These are phyloP conservation scores for Phaethon lepturus DNA, from an alignment of 2,113 vertebrate genomes.

Conservation along the genomic window DNA sequence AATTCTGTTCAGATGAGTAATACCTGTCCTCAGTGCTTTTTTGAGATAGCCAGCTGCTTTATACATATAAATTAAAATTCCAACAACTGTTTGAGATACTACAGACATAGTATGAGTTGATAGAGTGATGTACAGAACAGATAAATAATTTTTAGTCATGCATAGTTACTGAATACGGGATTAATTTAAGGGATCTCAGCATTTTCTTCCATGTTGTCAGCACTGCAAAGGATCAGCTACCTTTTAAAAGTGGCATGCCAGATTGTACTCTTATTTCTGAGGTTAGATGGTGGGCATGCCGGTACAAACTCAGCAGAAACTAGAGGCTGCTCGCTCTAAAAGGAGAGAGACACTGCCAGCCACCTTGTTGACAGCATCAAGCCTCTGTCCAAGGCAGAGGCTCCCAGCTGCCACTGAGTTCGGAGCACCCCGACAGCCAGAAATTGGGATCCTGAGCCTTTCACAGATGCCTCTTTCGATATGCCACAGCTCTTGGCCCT, in stretches of 20 bases:
- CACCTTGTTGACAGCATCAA: not conserved
- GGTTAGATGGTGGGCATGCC: not conserved
- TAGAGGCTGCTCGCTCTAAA: not conserved
- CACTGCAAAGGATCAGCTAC: not conserved
- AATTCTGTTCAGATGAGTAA: not conserved
- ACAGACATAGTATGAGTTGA: not conserved
- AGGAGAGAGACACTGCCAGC: not conserved
- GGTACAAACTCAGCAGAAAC: not conserved
- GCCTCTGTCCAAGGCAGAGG: not conserved
- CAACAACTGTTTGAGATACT: not conserved
- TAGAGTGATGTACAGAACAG: not conserved
- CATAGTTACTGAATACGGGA: not conserved
- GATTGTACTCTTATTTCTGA: not conserved
- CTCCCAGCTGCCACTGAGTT: not conserved
- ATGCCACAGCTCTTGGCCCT: not conserved
- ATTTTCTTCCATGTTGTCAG: not conserved
- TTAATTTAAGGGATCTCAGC: not conserved
- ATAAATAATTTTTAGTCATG: not conserved
- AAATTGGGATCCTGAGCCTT: not conserved
- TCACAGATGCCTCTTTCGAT: slow-evolving; percentile 3
- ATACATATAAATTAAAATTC: not conserved
- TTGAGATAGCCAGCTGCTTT: not conserved
- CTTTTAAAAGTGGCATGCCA: not conserved
- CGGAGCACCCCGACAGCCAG: not conserved
- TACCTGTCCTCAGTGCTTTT: not conserved